phyloP scores from a whole-genome alignment of 2,888 invertebrate genomes.

The Euplexia lucipara region DNA sequence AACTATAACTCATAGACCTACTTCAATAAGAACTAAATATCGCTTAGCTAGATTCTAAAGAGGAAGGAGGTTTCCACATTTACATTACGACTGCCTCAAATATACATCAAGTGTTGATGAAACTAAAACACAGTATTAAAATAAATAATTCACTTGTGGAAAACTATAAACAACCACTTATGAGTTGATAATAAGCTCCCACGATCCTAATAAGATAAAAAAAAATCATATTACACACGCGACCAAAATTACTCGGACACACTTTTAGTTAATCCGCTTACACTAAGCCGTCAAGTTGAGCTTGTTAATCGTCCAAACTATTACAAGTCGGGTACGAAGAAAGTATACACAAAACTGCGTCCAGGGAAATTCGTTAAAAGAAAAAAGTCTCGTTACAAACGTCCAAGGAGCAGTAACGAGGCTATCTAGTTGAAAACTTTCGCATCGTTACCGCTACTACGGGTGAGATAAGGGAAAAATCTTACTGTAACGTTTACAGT shows the following conservation, averaged over 20 bases:
- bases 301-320: conserved; percentile 65
- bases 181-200: conserved; percentile 32
- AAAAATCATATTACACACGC: conserved; percentile 63
- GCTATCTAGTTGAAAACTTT: conserved; percentile 79
- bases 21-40: too few relatives aligned
- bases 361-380: conserved; percentile 78
- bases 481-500: conserved; percentile 74
- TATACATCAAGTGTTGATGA: neutral
- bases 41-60: too few relatives aligned
- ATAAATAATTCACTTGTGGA: conserved; percentile 12
- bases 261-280: conserved; percentile 62
- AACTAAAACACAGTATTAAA: conserved; percentile 2
- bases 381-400: conserved; percentile 77
- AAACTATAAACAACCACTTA: conserved; percentile 7
- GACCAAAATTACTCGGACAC: conserved; percentile 59
- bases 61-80: too few relatives aligned
- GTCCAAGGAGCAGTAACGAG: conserved; percentile 78
- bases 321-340: conserved; percentile 59
- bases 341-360: conserved; percentile 69
- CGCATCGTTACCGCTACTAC: conserved; percentile 81
- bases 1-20: too few relatives aligned
- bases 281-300: conserved; percentile 58
- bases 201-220: conserved; percentile 51
- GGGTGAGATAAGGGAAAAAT: conserved; percentile 81
- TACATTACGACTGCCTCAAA: too few relatives aligned